These are phyloP conservation scores for Sesia bembeciformis DNA, from an alignment of 2,888 invertebrate species.

Conservation along the genomic window DNA sequence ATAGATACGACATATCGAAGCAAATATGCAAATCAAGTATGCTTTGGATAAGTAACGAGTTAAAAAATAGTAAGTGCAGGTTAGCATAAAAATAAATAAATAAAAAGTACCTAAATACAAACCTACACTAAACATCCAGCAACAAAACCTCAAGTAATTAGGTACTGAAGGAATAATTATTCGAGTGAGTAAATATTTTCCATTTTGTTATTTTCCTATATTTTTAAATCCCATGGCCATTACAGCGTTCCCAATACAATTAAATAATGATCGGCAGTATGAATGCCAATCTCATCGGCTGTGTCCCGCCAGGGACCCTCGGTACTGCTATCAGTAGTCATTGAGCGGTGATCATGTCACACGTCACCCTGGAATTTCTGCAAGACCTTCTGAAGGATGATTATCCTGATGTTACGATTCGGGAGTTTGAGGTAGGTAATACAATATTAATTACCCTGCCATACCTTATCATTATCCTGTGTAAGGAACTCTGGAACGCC, in stretches of 20 bases:
- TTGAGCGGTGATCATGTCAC: conserved; percentile 30
- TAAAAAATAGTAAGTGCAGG: no score
- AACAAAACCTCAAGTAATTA: no score
- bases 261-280: not conserved
- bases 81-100: no score
- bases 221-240: conserved; percentile 6
- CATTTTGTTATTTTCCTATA: conserved; percentile 1
- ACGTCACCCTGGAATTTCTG: conserved; percentile 69
- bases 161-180: no score
- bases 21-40: no score
- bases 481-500: no score
- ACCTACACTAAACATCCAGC: no score
- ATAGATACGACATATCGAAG: no score
- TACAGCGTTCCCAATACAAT: not conserved
- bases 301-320: not conserved
- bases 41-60: no score
- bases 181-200: no score
- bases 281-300: not conserved
- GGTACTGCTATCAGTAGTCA: not conserved
- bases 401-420: conserved; percentile 71
- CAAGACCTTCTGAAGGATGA: conserved; percentile 69
- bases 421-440: conserved; percentile 64
- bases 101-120: no score
- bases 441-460: not conserved
- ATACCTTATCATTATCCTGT: no score